A percentile compares a stretch with the other conserved stretches of the same genome.
phyloP scores from a whole-genome alignment of 2,113 vertebrate species.

The Triplophysa rosa region DNA sequence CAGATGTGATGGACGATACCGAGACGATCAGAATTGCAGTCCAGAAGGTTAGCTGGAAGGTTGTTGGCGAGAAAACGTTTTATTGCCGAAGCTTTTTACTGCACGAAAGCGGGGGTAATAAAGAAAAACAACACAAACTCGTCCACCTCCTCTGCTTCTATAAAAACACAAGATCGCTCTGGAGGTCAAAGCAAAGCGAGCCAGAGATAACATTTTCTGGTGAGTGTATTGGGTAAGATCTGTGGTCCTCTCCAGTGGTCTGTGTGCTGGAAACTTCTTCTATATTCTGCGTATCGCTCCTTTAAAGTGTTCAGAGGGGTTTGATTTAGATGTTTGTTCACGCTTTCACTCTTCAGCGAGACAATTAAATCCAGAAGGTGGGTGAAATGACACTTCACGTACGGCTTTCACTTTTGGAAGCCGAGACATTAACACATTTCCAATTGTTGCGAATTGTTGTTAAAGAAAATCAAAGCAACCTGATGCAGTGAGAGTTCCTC shows the following conservation, averaged over 20 bases:
- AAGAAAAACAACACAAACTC: conserved; percentile 21
- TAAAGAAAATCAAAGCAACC: too few relatives aligned
- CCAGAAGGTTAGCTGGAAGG: conserved; percentile 23
- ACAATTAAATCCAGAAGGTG: conserved; percentile 9
- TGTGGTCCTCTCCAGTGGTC: not conserved
- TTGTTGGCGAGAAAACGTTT: not conserved
- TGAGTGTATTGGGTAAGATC: not conserved
- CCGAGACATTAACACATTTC: not conserved
- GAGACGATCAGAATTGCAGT: not conserved
- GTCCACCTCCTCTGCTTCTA: conserved; percentile 16
- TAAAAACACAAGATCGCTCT: conserved; percentile 11
- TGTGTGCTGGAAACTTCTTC: not conserved
- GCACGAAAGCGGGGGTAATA: conserved; percentile 17
- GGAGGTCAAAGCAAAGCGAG: conserved; percentile 23
- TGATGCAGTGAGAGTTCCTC: too few relatives aligned
- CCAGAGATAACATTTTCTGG: conserved; percentile 21
- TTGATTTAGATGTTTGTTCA: conserved; percentile 23
- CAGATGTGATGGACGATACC: not conserved
- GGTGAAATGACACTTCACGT: conserved; percentile 1
- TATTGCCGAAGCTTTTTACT: not conserved
- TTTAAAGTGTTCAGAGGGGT: not conserved
- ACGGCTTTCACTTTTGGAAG: not conserved
- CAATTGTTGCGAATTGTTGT: too few relatives aligned
- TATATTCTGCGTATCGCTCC: not conserved
- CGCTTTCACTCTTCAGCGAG: conserved; percentile 11